These are phyloP conservation scores for Diadumene lineata DNA, from an alignment of 92 coral and sea anemone genomes.

Conservation along the genomic window DNA sequence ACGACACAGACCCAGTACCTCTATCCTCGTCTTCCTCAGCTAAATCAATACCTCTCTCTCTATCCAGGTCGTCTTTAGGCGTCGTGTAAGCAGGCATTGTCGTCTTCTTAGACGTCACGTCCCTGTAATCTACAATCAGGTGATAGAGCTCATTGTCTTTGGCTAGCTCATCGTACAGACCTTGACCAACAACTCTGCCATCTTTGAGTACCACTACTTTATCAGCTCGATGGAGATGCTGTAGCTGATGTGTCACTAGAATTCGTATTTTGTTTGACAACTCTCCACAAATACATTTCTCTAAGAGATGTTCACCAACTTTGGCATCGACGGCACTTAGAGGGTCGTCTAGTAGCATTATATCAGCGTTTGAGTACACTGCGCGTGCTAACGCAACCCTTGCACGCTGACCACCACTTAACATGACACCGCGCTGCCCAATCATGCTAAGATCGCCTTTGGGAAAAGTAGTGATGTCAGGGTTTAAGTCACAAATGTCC, in stretches of 20 bases:
- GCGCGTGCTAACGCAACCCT: slow-evolving; percentile 32
- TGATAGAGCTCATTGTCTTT: background rate
- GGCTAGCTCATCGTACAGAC: background rate
- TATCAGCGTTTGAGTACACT: slow-evolving; percentile 37
- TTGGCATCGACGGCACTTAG: slow-evolving; percentile 39
- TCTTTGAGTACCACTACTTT: background rate
- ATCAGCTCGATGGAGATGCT: slow-evolving; percentile 32
- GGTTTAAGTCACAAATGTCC: slow-evolving; percentile 4
- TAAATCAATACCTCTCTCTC: slow-evolving; percentile 5
- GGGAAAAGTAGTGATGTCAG: background rate
- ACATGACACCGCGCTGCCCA: slow-evolving; percentile 22
- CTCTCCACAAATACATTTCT: slow-evolving; percentile 27
- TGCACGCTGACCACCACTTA: slow-evolving; percentile 42
- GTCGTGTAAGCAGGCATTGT: background rate
- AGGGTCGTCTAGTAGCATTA: slow-evolving; percentile 28
- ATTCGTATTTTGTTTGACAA: slow-evolving; percentile 10
- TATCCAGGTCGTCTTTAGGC: background rate
- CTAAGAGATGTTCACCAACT: slow-evolving; percentile 15
- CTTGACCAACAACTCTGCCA: background rate
- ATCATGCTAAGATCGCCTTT: slow-evolving; percentile 22
- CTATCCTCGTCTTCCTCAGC: slow-evolving; percentile 1
- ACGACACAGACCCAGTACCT: slow-evolving; percentile 3
- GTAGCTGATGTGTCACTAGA: slow-evolving; percentile 32
- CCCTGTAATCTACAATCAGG: background rate
- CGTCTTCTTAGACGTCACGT: background rate